A percentile compares a stretch with the other conserved stretches of the same genome.
phyloP scores from a whole-genome alignment of 2,888 invertebrate species.

The Sphaeridia pumilis region DNA sequence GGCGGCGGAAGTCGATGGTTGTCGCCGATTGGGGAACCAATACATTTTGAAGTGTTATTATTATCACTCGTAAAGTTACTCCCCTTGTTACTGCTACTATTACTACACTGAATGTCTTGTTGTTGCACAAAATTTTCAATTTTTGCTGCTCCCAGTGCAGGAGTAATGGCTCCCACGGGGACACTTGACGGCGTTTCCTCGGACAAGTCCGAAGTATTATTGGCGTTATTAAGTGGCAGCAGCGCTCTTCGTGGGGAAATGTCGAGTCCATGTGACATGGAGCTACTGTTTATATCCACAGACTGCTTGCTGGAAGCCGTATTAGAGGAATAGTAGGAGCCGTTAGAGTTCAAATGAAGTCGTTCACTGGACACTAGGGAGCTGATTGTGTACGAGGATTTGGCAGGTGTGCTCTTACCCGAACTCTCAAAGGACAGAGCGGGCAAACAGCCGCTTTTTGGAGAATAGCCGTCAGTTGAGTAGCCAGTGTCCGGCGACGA shows the following conservation, averaged over 20 bases:
- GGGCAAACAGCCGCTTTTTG: constrained; percentile 35
- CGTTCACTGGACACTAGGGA: constrained; percentile 33
- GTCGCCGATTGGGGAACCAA: background rate
- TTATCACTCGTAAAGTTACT: background rate
- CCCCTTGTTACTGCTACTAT: no score
- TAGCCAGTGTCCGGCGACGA: constrained; percentile 36
- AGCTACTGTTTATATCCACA: no score
- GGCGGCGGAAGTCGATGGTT: background rate
- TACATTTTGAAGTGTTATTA: background rate
- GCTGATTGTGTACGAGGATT: constrained; percentile 35
- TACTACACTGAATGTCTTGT: no score
- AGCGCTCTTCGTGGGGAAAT: no score
- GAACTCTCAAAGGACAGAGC: constrained; percentile 33
- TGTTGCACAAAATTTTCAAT: background rate
- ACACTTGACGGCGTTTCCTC: no score
- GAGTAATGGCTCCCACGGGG: no score
- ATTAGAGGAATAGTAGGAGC: no score
- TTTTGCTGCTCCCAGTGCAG: no score
- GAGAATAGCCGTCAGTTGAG: constrained; percentile 36
- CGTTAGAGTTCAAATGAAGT: constrained; percentile 14
- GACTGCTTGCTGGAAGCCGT: no score
- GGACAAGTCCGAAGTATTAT: no score
- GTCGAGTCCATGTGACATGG: no score
- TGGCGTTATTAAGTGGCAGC: no score
- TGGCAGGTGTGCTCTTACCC: constrained; percentile 28